Percentiles rank a stretch among this genome's conserved stretches.
Conservation (phyloP, 2,797 vertebrate genomes). For the Eospalax fontanierii region DNA sequence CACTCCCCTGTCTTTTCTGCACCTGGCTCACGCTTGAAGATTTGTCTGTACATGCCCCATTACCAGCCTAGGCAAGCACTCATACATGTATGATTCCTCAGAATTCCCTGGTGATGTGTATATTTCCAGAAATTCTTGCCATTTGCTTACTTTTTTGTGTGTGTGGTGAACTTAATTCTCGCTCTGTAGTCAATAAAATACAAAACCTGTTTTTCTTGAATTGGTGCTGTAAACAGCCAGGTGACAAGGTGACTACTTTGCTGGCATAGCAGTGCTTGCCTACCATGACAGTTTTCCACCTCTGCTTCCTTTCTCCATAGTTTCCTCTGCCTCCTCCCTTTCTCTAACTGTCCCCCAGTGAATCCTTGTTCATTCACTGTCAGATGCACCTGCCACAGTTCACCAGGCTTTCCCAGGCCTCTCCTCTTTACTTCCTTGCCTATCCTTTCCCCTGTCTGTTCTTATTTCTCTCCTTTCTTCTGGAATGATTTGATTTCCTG, state of each 20-base stretch:
- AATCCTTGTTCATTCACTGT: background rate
- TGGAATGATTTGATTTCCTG: background rate
- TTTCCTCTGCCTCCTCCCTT: accelerated
- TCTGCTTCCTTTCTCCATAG: background rate
- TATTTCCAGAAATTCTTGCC: conserved; percentile 1
- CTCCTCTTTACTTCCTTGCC: background rate
- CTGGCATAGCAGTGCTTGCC: background rate
- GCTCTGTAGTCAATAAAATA: conserved; percentile 41
- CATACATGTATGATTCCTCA: background rate
- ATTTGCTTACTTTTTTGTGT: background rate
- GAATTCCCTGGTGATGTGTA: background rate
- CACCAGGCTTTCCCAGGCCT: background rate
- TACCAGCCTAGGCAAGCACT: background rate
- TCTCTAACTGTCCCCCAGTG: no score
- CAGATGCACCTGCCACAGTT: accelerated
- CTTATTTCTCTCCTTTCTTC: background rate
- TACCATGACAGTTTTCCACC: accelerated
- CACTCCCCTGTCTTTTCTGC: background rate
- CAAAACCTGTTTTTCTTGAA: conserved; percentile 68
- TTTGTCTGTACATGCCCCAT: background rate
- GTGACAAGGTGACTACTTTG: background rate
- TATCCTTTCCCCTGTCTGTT: background rate
- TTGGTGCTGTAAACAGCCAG: background rate
- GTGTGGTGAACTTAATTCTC: conserved; percentile 32
- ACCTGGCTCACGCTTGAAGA: background rate